A percentile compares a stretch with the other conserved stretches of the same genome.
Conservation (phyloP, 2,113 vertebrate genomes). For the Cromileptes altivelis region DNA sequence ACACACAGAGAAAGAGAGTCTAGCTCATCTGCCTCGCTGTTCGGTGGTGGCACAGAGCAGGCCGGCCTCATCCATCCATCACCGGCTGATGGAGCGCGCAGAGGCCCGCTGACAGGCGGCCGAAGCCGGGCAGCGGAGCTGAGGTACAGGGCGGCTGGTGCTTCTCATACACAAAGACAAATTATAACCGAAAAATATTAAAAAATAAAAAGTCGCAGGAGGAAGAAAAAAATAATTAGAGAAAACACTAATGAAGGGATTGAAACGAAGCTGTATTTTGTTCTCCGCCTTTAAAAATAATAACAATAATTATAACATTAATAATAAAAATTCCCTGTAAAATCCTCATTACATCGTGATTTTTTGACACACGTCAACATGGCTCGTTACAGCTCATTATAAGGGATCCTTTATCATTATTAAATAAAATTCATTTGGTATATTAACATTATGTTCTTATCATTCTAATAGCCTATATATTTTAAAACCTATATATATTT, state of each 20-base stretch:
- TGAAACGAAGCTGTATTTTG: background rate
- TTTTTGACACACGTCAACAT: background rate
- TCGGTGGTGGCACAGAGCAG: background rate
- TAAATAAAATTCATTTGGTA: background rate
- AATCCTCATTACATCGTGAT: background rate
- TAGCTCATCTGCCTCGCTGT: background rate
- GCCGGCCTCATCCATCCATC: conserved; percentile 44
- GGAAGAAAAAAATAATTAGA: background rate
- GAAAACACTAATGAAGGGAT: background rate
- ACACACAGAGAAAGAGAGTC: conserved; percentile 12
- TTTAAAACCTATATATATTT: background rate
- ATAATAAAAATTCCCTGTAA: background rate
- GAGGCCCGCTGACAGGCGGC: conserved; percentile 52
- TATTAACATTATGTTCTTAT: background rate
- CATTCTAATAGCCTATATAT: background rate
- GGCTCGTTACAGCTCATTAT: background rate
- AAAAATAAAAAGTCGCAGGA: background rate
- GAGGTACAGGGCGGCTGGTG: background rate
- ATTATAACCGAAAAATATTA: background rate
- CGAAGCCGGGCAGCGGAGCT: conserved; percentile 12
- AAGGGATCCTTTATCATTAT: too few species aligned
- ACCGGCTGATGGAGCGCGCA: conserved; percentile 25
- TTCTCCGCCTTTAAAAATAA: background rate
- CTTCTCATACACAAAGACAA: background rate
- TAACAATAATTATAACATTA: too few species aligned